Evolutionary conservation across 2,113 vertebrate species (phyloP), one percentile per base, ranked within the genome.

Genomic region (Xiphias gladius): DNA sequence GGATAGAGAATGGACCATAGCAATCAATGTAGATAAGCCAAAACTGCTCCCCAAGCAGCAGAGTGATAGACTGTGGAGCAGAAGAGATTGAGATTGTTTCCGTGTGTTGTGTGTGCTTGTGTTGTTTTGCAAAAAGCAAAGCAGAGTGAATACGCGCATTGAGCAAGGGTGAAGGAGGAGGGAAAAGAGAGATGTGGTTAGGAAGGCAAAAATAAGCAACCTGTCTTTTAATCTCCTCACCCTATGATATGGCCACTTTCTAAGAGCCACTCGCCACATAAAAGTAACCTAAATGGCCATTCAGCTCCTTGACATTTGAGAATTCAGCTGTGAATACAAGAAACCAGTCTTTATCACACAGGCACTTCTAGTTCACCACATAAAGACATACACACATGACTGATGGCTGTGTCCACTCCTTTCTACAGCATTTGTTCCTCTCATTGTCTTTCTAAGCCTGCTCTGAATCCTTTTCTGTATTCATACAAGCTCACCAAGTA

Each of bases 21-120:
- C 92, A 88, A 91, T 92, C 90, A 87, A 92, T 92, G 92, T 85
- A 94, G 91, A 92, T 94, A 90, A 91, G 86, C 90, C 85, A 83
- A 86, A 90, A 92, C 73, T 50, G 78, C 81, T 91, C 87, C 88
- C 90, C 69, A 55, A 88, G 84, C 84, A 76, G 77, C 72, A 35
- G 79, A 82, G 66, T 91, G 87, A 91, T 90, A 24, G 91, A 91
- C 83, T 83, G 79, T 58, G 78, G 78, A 80, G 78, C 73, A 74
- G 64, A 72, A 73, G 66, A 64, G 71, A 62, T 43, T 12, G 78
- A 81, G 66, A 79, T 86, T 83, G 80, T 85, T 85, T 84, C 43
- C 82, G 50, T 76, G 70, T 67, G 58, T 41, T 65, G 39, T 70
- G 58, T 10, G 41, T 65, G 39, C 50, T 57, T 58, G n/a, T 55